Evolutionary conservation across 2,888 invertebrate genomes (phyloP), one percentile per base, ranked within the genome.

Genomic region (Pachliopta kotzebuea): DNA sequence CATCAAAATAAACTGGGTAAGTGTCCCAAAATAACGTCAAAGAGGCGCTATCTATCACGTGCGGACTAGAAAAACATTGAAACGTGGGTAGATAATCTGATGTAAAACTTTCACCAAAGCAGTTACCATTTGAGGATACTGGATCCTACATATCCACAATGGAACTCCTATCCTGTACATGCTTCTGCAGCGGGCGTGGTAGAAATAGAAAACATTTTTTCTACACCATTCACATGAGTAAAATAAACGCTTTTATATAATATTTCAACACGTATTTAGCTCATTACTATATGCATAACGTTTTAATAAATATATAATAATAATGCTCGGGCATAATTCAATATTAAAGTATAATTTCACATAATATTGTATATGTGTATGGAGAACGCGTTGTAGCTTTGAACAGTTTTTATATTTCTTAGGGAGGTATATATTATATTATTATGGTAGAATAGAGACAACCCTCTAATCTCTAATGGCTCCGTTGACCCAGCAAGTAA

Each of bases 51-150:
- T 68, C 56, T 62, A 66, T 62, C 57, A 57, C 65, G 65, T 61
- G 60, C 29, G 49, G 53, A 57, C 63, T 67, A 67, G 65, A 67
- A 64, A 64, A 60, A 62, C 62, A 54, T 37, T 57, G 64, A 68
- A 62, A 62, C 62, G 69, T 69, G 56, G 65, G 67, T 57, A 63
- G 65, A 50, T 67, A 65, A 62, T 65, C 63, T 50, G 60, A 65
- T 61, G 69, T 64, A 54, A 57, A 50, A 67, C 67, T 69, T 67
- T 66, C 66, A 67, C 65, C 62, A 56, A 31, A 20, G 20, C 54
- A 49, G 57, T 17, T 60, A 49, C 60, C 49, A 56, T 45, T 42
- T 31, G 37, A 60, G 60, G 57, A 56, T 58, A 37, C 17, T 21
- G 53, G 49, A 42, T 45, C 49, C 50, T 59, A 23, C 53, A 29